These are phyloP conservation scores for Galeruca laticollis DNA, from an alignment of 2,888 invertebrate genomes.

Conservation along the genomic window DNA sequence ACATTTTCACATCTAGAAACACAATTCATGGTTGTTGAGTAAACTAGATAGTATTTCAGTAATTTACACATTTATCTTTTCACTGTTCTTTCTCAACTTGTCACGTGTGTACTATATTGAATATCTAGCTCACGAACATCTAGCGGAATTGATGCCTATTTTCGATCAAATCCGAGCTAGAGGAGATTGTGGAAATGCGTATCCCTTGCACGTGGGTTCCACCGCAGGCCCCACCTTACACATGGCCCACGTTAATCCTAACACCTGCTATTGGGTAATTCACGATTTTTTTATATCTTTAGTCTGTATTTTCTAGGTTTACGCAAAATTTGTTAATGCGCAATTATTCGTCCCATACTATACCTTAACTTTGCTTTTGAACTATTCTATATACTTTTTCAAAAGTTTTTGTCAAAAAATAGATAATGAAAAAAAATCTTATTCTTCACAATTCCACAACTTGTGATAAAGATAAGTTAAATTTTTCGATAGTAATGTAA, in stretches of 20 bases:
- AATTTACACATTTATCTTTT: constrained; percentile 17
- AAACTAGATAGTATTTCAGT: not conserved
- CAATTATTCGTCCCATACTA: not conserved
- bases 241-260: constrained; percentile 70
- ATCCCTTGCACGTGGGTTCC: constrained; percentile 88
- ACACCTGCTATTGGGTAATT: constrained; percentile 82
- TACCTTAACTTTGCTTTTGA: too few species aligned
- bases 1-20: too few species aligned
- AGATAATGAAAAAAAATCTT: too few species aligned
- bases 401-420: too few species aligned
- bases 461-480: too few species aligned
- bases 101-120: constrained; percentile 36
- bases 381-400: too few species aligned
- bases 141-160: constrained; percentile 95
- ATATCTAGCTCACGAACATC: constrained; percentile 87
- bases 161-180: constrained; percentile 93
- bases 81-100: constrained; percentile 37
- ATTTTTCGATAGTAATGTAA: too few species aligned
- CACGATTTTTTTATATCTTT: constrained; percentile 37
- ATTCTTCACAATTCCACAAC: too few species aligned
- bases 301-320: constrained; percentile 32
- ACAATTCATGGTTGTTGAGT: not conserved
- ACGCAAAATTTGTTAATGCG: not conserved
- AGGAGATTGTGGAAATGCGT: constrained; percentile 91
- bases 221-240: constrained; percentile 75